These are phyloP conservation scores for Gonocerus acuteangulatus DNA, from an alignment of 2,888 invertebrate genomes.

Conservation along the genomic window DNA sequence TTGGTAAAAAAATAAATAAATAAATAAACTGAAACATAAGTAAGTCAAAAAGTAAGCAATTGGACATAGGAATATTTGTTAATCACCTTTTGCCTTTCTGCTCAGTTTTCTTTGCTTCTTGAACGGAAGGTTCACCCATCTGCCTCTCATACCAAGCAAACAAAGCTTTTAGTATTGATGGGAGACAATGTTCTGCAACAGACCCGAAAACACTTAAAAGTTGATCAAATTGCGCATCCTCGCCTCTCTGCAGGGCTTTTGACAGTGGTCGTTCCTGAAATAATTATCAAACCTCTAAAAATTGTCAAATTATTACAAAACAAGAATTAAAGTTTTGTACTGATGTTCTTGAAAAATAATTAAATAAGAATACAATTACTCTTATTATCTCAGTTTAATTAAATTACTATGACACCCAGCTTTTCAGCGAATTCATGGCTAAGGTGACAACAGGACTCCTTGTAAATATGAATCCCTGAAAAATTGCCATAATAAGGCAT, in stretches of 20 bases:
- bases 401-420: too few species aligned
- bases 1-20: too few species aligned
- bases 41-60: too few species aligned
- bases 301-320: background rate
- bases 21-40: too few species aligned
- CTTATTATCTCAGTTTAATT: too few species aligned
- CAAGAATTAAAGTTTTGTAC: background rate
- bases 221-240: conserved; percentile 92
- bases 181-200: conserved; percentile 94
- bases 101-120: conserved; percentile 56
- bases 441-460: too few species aligned
- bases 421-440: too few species aligned
- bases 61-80: too few species aligned
- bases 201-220: conserved; percentile 83
- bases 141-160: conserved; percentile 92
- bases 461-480: too few species aligned
- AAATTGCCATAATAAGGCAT: too few species aligned
- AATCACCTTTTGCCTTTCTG: conserved; percentile 53
- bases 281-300: background rate
- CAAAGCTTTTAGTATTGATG: conserved; percentile 82
- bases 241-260: conserved; percentile 90
- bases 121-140: conserved; percentile 49
- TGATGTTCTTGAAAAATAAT: too few species aligned
- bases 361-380: too few species aligned
- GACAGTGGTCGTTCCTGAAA: conserved; percentile 84